phyloP scores from a whole-genome alignment of 2,888 invertebrate species.

The Belgica antarctica region DNA sequence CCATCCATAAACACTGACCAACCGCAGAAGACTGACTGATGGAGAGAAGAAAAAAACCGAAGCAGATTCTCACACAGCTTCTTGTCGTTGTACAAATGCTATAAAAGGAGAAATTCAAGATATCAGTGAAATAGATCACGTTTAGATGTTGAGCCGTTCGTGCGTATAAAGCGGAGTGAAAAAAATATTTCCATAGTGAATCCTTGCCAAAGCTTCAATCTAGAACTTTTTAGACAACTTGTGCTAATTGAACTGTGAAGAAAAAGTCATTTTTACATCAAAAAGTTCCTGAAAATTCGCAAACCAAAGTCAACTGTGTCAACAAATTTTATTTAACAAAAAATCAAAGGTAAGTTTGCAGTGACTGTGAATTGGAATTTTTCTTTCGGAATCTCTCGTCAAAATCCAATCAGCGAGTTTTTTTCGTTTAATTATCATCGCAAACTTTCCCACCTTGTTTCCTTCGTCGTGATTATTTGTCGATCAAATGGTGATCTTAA shows the following conservation, averaged over 20 bases:
- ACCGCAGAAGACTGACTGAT: not conserved
- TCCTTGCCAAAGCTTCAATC: too few species aligned
- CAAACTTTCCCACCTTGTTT: slow-evolving; percentile 13
- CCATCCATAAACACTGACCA: not conserved
- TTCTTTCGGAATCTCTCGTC: not conserved
- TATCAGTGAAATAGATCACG: slow-evolving; percentile 42
- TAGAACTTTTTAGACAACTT: too few species aligned
- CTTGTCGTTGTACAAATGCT: slow-evolving; percentile 30
- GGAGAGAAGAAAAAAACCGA: slow-evolving; percentile 13
- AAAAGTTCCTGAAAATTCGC: not conserved
- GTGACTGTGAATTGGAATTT: not conserved
- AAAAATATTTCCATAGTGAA: too few species aligned
- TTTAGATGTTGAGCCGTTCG: slow-evolving; percentile 36
- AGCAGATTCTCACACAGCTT: not conserved
- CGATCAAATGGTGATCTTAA: too few species aligned
- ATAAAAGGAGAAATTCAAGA: slow-evolving; percentile 38
- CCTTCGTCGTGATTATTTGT: not conserved
- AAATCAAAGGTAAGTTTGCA: not conserved
- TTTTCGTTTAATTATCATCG: not conserved
- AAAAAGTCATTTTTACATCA: not conserved
- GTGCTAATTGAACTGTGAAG: too few species aligned
- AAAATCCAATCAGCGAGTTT: not conserved
- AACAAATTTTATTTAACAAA: not conserved
- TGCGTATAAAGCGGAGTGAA: not conserved
- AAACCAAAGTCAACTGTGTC: not conserved